Evolutionary conservation across 2,113 vertebrate species (phyloP).

Genomic region (Dromaius novaehollandiae): DNA sequence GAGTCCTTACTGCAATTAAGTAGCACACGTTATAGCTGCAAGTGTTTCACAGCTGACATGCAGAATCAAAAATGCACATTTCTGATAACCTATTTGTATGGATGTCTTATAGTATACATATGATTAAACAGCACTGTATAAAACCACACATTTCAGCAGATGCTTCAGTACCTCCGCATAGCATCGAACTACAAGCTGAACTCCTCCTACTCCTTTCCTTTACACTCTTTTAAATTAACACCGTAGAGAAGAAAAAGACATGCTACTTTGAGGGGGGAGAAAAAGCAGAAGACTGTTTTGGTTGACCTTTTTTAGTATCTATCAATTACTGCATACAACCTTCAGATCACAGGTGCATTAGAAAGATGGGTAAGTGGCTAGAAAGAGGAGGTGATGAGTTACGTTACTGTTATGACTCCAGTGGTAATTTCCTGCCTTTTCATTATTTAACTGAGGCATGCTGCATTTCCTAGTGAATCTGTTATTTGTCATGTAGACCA

Average conservation of each 20-base stretch:
- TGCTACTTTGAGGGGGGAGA: fast-evolving
- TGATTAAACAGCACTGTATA: fast-evolving
- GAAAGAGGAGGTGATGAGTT: not conserved
- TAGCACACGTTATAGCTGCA: fast-evolving
- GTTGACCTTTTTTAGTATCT: not conserved
- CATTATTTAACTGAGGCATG: not conserved
- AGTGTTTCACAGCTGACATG: not conserved
- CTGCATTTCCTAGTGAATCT: not conserved
- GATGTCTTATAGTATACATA: fast-evolving
- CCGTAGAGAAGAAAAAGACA: not conserved
- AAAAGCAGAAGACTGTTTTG: not conserved
- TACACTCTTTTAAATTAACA: not conserved
- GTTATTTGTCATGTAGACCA: not conserved
- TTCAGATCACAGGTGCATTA: not conserved
- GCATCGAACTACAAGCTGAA: not conserved
- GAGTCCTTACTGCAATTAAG: not conserved
- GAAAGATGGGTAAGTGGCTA: not conserved
- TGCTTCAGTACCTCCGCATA: fast-evolving
- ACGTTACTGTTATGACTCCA: not conserved
- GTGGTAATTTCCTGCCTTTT: not conserved
- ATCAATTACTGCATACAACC: fast-evolving
- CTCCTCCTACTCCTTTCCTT: not conserved
- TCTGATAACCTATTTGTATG: not conserved
- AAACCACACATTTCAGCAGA: not conserved
- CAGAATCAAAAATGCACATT: not conserved